Base-by-base conservation (phyloP, 1,140 invertebrate species). In the Glossosoma conforme region DNA sequence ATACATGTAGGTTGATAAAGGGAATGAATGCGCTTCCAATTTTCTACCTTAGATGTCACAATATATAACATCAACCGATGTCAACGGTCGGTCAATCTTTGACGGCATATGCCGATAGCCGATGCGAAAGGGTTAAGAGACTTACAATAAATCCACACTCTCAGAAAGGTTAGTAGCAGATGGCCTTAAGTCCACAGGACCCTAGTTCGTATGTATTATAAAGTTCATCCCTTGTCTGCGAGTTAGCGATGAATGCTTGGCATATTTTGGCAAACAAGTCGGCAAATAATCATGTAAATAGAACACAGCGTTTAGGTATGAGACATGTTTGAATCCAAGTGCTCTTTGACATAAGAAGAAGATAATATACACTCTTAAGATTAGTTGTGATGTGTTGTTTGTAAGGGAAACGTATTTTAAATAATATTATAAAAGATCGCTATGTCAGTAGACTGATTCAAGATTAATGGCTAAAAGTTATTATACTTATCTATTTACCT, bases 241-340 rank as follows among this genome's bases (percentile, higher is more conserved):
- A 3, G 15, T 38, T 3, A 19, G 19, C 21, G 13, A 32, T 33
- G 21, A 37, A 25, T 51, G 30, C 32, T 21, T 44, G 48, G 19
- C 28, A 15, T 25, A 42, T 21, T 18, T 49, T 49, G 14, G 19
- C 21, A 21, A 25, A 38, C 17, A 17, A 32, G 3, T 25, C 41
- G 32, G 32, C 28, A 32, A n/a, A 13, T 44, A 32, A 28, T 37
- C 24, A 28, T 44, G 48, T 51, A 51, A 44, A 50, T 50, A 51
- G 20, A 44, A n/a, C n/a, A n/a, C n/a, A n/a, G n/a, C n/a, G n/a
- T 36, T 24, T 3, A 33, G 42, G 48, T 44, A 44, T 44, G 48
- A 51, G 48, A 44, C 38, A 50, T 43, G 41, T 18, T 24, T 51
- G 48, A 37, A 30, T 44, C 48, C 48, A 44, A 51, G 48, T 51